Conservation (phyloP, 2,888 invertebrate species). For the Lithophane leautieri region DNA sequence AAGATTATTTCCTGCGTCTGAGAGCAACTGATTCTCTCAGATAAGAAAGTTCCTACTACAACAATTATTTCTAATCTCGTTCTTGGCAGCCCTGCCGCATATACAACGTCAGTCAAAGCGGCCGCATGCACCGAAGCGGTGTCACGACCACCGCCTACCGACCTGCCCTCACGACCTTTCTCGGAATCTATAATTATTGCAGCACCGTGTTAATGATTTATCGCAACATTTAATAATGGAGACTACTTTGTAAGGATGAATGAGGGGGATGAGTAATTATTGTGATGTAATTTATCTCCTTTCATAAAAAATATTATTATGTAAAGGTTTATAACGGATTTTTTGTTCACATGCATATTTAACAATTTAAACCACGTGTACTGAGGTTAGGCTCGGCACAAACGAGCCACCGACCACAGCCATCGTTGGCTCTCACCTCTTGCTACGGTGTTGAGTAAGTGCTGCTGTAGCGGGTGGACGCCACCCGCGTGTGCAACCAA, state of each 20-base stretch:
- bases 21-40: background rate
- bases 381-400: background rate
- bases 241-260: slow-evolving; percentile 43
- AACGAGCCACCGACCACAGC: background rate
- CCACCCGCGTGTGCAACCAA: background rate
- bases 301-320: background rate
- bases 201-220: slow-evolving; percentile 66
- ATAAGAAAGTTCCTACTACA: background rate
- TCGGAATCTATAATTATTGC: slow-evolving; percentile 63
- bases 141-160: slow-evolving; percentile 65
- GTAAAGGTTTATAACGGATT: background rate
- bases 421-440: background rate
- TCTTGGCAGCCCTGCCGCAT: slow-evolving; percentile 54
- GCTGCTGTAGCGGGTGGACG: background rate
- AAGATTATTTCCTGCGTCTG: background rate
- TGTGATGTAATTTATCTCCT: slow-evolving; percentile 29
- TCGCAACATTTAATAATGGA: slow-evolving; percentile 43
- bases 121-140: slow-evolving; percentile 57
- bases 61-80: background rate
- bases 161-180: slow-evolving; percentile 63
- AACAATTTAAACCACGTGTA: background rate
- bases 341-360: too few species aligned
- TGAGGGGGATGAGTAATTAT: slow-evolving; percentile 35
- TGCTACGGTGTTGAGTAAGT: background rate
- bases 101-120: slow-evolving; percentile 44